These are phyloP conservation scores for Cariama cristata DNA, from an alignment of 2,113 vertebrate species.

Conservation along the genomic window DNA sequence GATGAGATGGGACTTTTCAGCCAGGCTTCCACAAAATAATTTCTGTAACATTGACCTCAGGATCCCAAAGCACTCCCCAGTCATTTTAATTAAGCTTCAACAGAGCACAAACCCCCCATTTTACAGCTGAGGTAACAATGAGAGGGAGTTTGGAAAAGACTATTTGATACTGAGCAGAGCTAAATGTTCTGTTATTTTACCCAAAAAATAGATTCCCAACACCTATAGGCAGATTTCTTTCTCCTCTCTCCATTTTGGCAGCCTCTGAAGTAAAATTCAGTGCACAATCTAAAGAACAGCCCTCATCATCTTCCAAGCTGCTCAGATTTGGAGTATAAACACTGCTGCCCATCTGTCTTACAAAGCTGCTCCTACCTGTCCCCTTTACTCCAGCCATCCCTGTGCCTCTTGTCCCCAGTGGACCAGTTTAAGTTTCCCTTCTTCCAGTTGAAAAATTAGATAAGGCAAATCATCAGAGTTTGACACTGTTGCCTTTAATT, in stretches of 20 bases:
- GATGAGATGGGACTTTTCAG: constrained; percentile 23
- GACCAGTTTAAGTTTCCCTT: background rate
- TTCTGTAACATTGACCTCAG: constrained; percentile 36
- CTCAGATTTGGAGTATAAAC: background rate
- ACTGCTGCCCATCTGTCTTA: background rate
- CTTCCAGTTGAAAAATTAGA: background rate
- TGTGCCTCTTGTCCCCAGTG: background rate
- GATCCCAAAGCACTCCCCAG: constrained; percentile 47
- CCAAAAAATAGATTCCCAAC: background rate
- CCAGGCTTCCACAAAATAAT: constrained; percentile 18
- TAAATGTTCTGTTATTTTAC: background rate
- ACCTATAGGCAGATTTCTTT: background rate
- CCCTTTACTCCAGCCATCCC: background rate
- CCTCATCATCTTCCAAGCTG: background rate
- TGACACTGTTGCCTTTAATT: constrained; percentile 26
- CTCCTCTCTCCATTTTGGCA: background rate
- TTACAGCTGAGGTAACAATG: constrained; percentile 47
- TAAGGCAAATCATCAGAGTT: constrained; percentile 6
- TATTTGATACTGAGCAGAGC: background rate
- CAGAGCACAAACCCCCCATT: constrained; percentile 34
- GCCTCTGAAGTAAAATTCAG: background rate
- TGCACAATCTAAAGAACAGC: background rate
- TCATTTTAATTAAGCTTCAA: constrained; percentile 58
- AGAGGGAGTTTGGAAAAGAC: background rate
- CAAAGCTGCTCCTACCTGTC: background rate